Conservation (phyloP, 2,888 invertebrate genomes). For the Pyrochroa serraticornis region DNA sequence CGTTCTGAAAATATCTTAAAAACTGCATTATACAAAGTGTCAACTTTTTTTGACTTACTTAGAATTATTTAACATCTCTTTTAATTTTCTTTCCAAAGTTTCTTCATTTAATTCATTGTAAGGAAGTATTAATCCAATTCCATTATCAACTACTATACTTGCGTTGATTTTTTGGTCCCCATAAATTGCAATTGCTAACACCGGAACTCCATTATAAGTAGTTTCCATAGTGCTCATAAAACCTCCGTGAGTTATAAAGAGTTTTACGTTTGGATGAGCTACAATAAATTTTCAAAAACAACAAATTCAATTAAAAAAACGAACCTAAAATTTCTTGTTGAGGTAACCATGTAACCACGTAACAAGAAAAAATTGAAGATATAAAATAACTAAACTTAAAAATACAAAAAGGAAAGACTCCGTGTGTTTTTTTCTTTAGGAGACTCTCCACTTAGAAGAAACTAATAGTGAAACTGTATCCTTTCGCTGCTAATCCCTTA, state of each 20-base stretch:
- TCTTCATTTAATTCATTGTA: conserved; percentile 50
- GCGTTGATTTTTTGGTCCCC: conserved; percentile 63
- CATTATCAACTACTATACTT: conserved; percentile 54
- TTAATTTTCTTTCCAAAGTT: conserved; percentile 42
- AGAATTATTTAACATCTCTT: conserved; percentile 44
- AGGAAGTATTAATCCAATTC: conserved; percentile 55
- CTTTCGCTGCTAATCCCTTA: too few relatives aligned
- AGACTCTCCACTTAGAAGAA: too few relatives aligned
- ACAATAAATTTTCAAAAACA: neutral
- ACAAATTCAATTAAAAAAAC: neutral
- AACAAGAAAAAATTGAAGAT: too few relatives aligned
- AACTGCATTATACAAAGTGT: neutral
- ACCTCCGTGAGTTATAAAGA: conserved; percentile 61
- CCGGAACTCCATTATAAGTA: conserved; percentile 58
- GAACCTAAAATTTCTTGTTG: too few relatives aligned
- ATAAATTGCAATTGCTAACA: conserved; percentile 62
- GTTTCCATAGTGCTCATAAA: conserved; percentile 59
- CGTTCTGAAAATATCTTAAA: conserved; percentile 8
- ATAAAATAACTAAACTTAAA: too few relatives aligned
- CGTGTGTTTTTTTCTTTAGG: too few relatives aligned
- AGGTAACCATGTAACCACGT: too few relatives aligned
- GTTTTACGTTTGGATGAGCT: conserved; percentile 57
- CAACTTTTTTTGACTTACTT: conserved; percentile 37
- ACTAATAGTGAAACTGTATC: too few relatives aligned
- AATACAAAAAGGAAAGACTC: too few relatives aligned